Conservation (phyloP, 2,797 vertebrate species). For the Geranospiza caerulescens region DNA sequence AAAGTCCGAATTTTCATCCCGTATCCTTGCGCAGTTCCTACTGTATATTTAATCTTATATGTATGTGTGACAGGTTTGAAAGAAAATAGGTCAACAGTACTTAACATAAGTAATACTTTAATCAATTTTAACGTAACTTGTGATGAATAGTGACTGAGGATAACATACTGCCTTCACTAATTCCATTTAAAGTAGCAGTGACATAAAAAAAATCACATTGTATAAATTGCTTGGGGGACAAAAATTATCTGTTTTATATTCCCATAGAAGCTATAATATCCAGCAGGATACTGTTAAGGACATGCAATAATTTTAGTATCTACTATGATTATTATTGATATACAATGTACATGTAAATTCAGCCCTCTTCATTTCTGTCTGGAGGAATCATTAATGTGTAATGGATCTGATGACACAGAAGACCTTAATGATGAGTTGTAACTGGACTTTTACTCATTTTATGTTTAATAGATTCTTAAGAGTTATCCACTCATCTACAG, state of each 20-base stretch:
- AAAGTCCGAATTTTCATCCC: neutral
- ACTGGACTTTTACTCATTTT: neutral
- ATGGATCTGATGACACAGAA: neutral
- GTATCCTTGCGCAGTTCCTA: neutral
- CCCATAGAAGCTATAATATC: neutral
- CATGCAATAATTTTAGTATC: neutral
- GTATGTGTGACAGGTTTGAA: constrained; percentile 36
- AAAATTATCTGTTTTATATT: constrained; percentile 52
- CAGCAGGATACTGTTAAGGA: neutral
- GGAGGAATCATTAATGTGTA: neutral
- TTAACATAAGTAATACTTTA: constrained; percentile 69
- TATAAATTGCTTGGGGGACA: constrained; percentile 46
- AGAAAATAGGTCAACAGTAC: constrained; percentile 67
- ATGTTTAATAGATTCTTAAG: neutral
- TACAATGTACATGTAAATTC: neutral
- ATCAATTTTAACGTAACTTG: constrained; percentile 65
- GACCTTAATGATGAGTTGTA: neutral
- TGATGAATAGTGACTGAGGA: constrained; percentile 44
- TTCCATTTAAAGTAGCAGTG: constrained; percentile 41
- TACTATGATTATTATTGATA: neutral
- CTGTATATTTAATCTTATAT: constrained; percentile 34
- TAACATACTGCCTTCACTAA: constrained; percentile 41
- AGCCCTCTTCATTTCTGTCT: neutral
- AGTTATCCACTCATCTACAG: neutral
- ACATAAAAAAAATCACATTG: constrained; percentile 30